Base-by-base conservation (phyloP, 2,113 vertebrate genomes). In the Uropsilus gracilis region DNA sequence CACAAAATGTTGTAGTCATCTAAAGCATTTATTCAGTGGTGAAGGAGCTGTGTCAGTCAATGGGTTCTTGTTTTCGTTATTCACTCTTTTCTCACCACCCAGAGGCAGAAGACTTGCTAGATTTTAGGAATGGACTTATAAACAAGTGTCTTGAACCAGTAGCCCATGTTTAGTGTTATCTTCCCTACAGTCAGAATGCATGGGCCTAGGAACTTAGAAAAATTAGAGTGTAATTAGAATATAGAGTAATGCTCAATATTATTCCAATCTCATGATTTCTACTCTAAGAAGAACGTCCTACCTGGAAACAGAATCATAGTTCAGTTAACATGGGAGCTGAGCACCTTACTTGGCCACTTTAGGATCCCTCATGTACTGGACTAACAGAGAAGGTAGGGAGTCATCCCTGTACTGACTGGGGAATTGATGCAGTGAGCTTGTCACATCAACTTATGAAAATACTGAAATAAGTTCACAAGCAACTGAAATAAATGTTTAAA, bases 401-500 rank as follows among this genome's bases (percentile, higher is more conserved):
- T 8, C 8, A 11, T 42, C 34, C 10, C 50, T 76, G 2, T 18
- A 16, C 4, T 22, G 37, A 12, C 32, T 77, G 44, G 16, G 32
- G 37, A 18, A 68, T 6, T 82, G 84, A 69, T 26, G n/a, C 0
- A 66, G 30, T 22, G 16, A 93, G 44, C 34, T 75, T 68, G 10
- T 77, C 61, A 91, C 71, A 55, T 34, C n/a, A 63, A 37, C 55
- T 80, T 95, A 34, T 83, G 9, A 86, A 71, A 89, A 89, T 73
- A 63, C 39, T 57, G 42, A 37, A 68, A 37, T 37, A 95, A 84
- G n/a, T 76, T 78, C 75, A 91, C 9, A 81, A 28, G 1, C 22
- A 90, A 76, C 14, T 77, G 66, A 92, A 94, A 90, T 63, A 94
- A 66, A 88, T 32, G 4, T 68, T 87, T 48, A 76, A 72, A 69